Conservation (phyloP, 2,797 vertebrate species). For the Takifugu ocellatus region DNA sequence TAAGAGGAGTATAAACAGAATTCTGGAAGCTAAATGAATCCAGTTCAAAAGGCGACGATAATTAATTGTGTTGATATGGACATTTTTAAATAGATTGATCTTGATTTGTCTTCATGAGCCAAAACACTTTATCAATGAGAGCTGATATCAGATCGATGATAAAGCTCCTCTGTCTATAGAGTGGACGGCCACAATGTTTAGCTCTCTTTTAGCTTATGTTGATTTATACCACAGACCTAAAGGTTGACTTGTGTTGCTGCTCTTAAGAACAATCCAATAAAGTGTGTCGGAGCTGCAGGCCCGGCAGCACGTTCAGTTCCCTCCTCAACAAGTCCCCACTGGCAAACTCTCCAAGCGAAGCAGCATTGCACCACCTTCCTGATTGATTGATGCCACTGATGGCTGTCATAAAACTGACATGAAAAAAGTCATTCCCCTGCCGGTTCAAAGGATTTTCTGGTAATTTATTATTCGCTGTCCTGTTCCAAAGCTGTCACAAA, state of each 20-base stretch:
- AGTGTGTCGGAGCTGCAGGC: slow-evolving; percentile 14
- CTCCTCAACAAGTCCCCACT: slow-evolving; percentile 27
- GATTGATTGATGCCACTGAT: slow-evolving; percentile 54
- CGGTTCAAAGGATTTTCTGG: slow-evolving; percentile 58
- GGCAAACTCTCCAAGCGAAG: slow-evolving; percentile 46
- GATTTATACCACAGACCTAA: not conserved
- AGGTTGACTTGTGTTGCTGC: slow-evolving; percentile 8
- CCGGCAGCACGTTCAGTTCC: slow-evolving; percentile 23
- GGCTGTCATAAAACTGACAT: slow-evolving; percentile 58
- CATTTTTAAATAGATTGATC: too few relatives aligned
- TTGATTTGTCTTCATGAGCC: too few relatives aligned
- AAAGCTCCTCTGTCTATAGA: too few relatives aligned
- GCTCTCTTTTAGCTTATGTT: too few relatives aligned
- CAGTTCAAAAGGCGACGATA: too few relatives aligned
- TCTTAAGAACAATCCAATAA: slow-evolving; percentile 24
- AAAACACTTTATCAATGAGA: too few relatives aligned
- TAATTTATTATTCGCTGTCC: slow-evolving; percentile 58
- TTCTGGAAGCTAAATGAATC: too few relatives aligned
- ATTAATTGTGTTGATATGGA: too few relatives aligned
- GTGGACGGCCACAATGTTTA: too few relatives aligned
- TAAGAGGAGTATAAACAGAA: too few relatives aligned
- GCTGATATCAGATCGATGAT: too few relatives aligned
- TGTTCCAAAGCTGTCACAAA: slow-evolving; percentile 47
- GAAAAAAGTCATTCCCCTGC: slow-evolving; percentile 40
- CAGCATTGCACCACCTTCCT: slow-evolving; percentile 56